Evolutionary conservation across 2,113 vertebrate species (phyloP).

Genomic region (Phyllostomus discolor): DNA sequence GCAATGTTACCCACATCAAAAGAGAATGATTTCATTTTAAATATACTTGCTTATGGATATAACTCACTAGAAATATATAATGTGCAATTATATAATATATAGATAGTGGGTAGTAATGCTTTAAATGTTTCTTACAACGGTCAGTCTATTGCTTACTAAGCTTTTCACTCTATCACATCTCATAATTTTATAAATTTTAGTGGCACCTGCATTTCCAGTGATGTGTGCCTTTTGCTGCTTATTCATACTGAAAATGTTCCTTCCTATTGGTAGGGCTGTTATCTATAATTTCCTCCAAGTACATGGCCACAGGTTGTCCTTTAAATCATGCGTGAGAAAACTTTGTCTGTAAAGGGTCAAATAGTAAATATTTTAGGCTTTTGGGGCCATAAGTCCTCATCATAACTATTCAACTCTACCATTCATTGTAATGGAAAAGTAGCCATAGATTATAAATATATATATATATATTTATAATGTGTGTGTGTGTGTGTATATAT

Average conservation of each 20-base stretch:
- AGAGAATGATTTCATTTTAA: constrained; percentile 17
- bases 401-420: neutral
- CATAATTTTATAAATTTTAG: constrained; percentile 10
- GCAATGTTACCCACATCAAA: neutral
- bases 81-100: neutral
- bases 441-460: neutral
- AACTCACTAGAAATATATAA: neutral
- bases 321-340: constrained; percentile 39
- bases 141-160: neutral
- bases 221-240: neutral
- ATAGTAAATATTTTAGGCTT: constrained; percentile 32
- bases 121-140: neutral
- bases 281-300: neutral
- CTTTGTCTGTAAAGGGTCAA: neutral
- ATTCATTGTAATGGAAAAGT: neutral
- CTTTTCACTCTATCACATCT: neutral
- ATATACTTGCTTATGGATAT: neutral
- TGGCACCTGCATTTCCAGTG: neutral
- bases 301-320: neutral
- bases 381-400: neutral
- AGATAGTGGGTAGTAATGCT: neutral
- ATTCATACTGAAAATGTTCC: constrained; percentile 19
- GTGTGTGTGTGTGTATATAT: no score
- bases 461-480: no score
- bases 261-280: neutral